phyloP scores from a whole-genome alignment of 2,888 invertebrate species.

The Polydrusus pterygomalis region DNA sequence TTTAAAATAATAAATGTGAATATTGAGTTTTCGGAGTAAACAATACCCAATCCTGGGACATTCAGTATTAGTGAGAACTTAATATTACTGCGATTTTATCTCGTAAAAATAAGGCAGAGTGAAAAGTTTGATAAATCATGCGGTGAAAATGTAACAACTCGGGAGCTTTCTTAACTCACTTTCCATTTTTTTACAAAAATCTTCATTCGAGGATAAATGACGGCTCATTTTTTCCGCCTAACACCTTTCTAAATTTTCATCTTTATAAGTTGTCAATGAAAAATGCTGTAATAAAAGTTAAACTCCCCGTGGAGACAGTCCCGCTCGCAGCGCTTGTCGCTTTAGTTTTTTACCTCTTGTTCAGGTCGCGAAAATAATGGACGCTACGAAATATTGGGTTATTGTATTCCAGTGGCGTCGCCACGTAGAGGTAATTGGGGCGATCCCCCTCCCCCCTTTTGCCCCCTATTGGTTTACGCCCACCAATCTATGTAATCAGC shows the following conservation, averaged over 20 bases:
- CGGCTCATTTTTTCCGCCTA: constrained; percentile 30
- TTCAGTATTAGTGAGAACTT: too few species aligned
- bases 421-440: too few species aligned
- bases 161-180: background rate
- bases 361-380: background rate
- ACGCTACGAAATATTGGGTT: background rate
- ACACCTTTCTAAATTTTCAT: constrained; percentile 27
- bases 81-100: too few species aligned
- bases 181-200: background rate
- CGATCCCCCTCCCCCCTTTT: too few species aligned
- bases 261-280: constrained; percentile 41
- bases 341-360: constrained; percentile 25
- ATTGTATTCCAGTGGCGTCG: background rate
- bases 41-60: too few species aligned
- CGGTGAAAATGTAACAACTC: background rate
- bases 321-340: constrained; percentile 8
- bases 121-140: too few species aligned
- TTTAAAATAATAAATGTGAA: too few species aligned
- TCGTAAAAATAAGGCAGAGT: too few species aligned
- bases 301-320: constrained; percentile 29
- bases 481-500: too few species aligned
- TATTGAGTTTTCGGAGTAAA: too few species aligned
- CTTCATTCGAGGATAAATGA: constrained; percentile 7
- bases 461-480: too few species aligned
- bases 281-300: constrained; percentile 40